Evolutionary conservation across 2,113 vertebrate species (phyloP), one percentile per base, ranked within the genome.

Genomic region (Passer domesticus): DNA sequence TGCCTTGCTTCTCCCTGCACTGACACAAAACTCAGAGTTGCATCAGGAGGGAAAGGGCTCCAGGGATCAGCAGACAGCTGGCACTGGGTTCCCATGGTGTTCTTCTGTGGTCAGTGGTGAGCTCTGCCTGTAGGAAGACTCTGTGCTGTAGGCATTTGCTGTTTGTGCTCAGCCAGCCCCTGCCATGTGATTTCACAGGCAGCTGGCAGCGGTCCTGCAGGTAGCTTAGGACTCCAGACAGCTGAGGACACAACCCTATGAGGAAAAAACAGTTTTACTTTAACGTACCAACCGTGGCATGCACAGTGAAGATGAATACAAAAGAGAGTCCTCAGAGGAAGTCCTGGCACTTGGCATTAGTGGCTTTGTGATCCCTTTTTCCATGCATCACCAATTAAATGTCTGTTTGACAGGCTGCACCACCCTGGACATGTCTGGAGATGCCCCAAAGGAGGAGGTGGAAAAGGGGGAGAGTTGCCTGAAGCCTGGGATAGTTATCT

Each of bases 401-500:
- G 53, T 82, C 60, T 89, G 52, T 59, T 94, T 96, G 73, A 89
- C 72, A 60, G 85, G 52, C 76, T 93, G 86, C 92, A 95, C 90
- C 94, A 50, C 92, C 95, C 90, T 95, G 90, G 90, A 93, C 92
- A 8, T 94, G 95, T 85, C 95, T 94, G 88, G 95, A 96, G 88
- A 95, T 87, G 96, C 89, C 93, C 94, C 80, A 83, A 13, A 93
- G 86, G 66, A 95, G 94, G 86, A 95, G 94, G 83, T 92, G 86
- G 86, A 73, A 93, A 94, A 83, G 53, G 85, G 80, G 77, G 75
- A 83, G 75, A 90, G 49, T 84, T 95, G 93, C 93, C 94, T 92
- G 90, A 46, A 86, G 95, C 88, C 77, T 95, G 90, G 95, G 95
- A 96, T 97, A 89, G 90, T 94, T 96, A 96, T 94, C 95, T 97